A percentile compares a stretch with the other conserved stretches of the same genome.
phyloP scores from a whole-genome alignment of 2,888 invertebrate species.

The Sphaerophoria taeniata region DNA sequence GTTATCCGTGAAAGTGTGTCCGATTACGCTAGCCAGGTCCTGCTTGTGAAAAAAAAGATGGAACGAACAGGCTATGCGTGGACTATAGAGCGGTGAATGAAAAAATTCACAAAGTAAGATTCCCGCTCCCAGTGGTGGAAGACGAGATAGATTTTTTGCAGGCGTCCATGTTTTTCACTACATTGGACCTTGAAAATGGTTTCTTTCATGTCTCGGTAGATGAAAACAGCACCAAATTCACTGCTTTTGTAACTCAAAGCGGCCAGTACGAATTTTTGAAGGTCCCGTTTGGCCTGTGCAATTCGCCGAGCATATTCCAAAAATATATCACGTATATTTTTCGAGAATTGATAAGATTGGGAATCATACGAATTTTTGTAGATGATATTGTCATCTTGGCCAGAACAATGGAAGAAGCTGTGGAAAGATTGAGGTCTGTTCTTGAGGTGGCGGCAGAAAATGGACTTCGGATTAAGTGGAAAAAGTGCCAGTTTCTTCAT shows the following conservation, averaged over 20 bases:
- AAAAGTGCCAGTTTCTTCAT: conserved; percentile 61
- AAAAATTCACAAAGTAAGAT: no score
- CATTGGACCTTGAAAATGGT: conserved; percentile 73
- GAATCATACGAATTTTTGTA: conserved; percentile 22
- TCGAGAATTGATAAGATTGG: conserved; percentile 15
- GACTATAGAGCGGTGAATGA: conserved; percentile 63
- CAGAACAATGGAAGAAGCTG: conserved; percentile 23
- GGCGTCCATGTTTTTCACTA: conserved; percentile 75
- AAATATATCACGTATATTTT: no score
- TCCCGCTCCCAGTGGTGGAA: no score
- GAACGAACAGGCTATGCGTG: conserved; percentile 70
- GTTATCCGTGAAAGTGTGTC: conserved; percentile 59
- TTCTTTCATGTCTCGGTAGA: conserved; percentile 76
- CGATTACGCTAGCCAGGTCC: conserved; percentile 75
- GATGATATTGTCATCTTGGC: conserved; percentile 36
- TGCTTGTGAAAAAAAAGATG: conserved; percentile 75
- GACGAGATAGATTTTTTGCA: conserved; percentile 1
- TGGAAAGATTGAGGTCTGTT: conserved; percentile 12
- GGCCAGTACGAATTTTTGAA: no score
- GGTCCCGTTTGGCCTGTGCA: no score
- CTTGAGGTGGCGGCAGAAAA: neutral
- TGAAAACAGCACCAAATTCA: no score
- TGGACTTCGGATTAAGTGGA: conserved; percentile 6
- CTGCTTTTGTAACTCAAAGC: no score
- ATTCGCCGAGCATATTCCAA: no score